These are phyloP conservation scores for Meiosimyza platycephala DNA, from an alignment of 2,888 invertebrate genomes.

Conservation along the genomic window DNA sequence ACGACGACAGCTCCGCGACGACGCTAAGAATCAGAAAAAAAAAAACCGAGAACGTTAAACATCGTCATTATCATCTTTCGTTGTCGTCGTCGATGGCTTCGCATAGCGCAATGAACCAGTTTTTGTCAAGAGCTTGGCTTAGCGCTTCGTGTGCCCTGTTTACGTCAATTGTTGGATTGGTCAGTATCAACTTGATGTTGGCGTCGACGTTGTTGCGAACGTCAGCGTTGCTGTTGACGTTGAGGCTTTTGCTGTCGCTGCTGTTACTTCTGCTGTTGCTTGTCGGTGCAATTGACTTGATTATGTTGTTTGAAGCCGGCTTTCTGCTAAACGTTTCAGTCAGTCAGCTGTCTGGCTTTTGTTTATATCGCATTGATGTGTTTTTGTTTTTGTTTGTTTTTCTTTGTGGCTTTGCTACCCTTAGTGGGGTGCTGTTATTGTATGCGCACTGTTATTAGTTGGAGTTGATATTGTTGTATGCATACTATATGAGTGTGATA, in stretches of 20 bases:
- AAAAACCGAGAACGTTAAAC: not conserved
- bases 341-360: conserved; percentile 21
- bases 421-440: not conserved
- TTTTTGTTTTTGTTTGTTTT: not conserved
- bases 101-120: not conserved
- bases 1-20: not conserved
- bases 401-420: not conserved
- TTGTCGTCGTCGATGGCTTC: not conserved
- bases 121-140: not conserved
- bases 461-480: conserved; percentile 8
- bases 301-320: not conserved
- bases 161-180: not conserved
- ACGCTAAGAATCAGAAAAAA: too few species aligned
- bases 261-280: too few species aligned
- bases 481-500: too few species aligned
- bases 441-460: not conserved
- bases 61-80: not conserved
- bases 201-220: too few species aligned
- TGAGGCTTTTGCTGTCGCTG: too few species aligned
- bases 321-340: not conserved
- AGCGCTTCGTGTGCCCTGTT: not conserved
- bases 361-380: not conserved
- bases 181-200: not conserved
- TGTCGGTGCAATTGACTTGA: too few species aligned
- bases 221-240: too few species aligned